These are phyloP conservation scores for Sepioteuthis lessoniana DNA, from an alignment of 2,888 invertebrate genomes.

Conservation along the genomic window DNA sequence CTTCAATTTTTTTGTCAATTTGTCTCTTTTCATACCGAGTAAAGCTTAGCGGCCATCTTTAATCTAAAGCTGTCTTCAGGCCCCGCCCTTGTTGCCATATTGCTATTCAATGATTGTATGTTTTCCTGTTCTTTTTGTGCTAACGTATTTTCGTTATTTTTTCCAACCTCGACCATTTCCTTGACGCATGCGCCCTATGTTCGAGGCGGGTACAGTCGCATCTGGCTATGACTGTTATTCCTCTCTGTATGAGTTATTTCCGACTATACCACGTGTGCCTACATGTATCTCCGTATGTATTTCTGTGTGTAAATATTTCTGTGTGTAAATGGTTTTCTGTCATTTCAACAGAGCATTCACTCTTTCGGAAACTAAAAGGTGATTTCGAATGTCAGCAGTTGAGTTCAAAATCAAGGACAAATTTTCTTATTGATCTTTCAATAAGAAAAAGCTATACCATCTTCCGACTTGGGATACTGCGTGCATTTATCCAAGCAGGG, in stretches of 20 bases:
- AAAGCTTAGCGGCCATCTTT: neutral
- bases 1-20: neutral
- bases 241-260: neutral
- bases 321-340: too few relatives aligned
- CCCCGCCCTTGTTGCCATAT: neutral
- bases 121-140: neutral
- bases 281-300: too few relatives aligned
- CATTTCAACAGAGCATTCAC: too few relatives aligned
- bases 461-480: too few relatives aligned
- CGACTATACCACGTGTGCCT: neutral
- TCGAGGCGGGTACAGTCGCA: neutral
- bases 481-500: too few relatives aligned
- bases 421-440: too few relatives aligned
- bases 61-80: neutral
- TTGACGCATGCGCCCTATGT: neutral
- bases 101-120: neutral
- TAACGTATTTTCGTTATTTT: neutral
- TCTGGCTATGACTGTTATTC: neutral
- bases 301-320: too few relatives aligned
- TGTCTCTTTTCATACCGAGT: neutral
- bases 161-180: neutral
- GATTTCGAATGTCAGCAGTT: too few relatives aligned
- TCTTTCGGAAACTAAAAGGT: too few relatives aligned
- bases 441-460: too few relatives aligned
- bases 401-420: too few relatives aligned